Percentiles rank a stretch among this genome's conserved stretches.
phyloP scores from a whole-genome alignment of 1,140 invertebrate species.

The Hormaphis cornu region DNA sequence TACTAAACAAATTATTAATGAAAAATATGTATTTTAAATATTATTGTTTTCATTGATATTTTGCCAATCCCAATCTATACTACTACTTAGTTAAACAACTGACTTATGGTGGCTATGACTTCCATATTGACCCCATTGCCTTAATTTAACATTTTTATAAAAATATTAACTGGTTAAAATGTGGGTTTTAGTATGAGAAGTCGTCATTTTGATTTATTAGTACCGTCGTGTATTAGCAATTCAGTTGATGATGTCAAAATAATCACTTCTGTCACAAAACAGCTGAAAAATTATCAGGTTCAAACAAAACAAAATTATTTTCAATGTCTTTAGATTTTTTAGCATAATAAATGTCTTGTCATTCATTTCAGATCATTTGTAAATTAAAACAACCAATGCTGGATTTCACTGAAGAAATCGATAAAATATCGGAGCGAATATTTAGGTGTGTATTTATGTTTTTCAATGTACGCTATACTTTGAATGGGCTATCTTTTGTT shows the following conservation, averaged over 20 bases:
- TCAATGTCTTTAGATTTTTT: no score
- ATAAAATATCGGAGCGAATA: background rate
- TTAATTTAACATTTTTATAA: background rate
- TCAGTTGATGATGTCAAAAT: conserved; percentile 21
- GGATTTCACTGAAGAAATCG: background rate
- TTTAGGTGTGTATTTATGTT: background rate
- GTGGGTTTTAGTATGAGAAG: background rate
- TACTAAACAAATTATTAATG: no score
- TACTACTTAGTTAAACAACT: no score
- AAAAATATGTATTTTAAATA: no score
- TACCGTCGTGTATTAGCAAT: background rate
- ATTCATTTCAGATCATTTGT: conserved; percentile 10
- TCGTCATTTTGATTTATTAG: conserved; percentile 26
- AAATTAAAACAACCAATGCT: background rate
- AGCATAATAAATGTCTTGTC: background rate
- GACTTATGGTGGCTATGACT: no score
- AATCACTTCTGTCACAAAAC: conserved; percentile 24
- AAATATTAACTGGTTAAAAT: background rate
- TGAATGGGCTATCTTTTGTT: background rate
- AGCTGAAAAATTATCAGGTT: conserved; percentile 27
- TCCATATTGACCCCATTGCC: no score
- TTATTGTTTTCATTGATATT: no score
- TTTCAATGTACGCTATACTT: no score
- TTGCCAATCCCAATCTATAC: no score
- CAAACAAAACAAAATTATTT: background rate